Evolutionary conservation across 2,797 vertebrate genomes (phyloP).

Genomic region (Epinephelus malabaricus): DNA sequence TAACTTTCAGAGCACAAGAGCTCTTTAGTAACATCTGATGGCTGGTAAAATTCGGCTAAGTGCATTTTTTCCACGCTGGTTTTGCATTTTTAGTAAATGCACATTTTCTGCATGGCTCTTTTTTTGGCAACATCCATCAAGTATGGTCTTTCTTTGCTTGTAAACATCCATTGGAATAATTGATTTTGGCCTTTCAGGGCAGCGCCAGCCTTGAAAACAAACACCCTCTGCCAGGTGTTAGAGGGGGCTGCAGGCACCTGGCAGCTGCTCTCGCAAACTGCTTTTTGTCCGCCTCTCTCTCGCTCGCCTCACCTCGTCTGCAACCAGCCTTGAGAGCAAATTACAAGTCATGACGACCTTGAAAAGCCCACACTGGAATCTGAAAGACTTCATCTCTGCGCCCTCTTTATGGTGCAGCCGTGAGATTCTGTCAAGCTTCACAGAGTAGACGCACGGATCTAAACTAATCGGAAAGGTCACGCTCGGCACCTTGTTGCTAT

Average conservation of each 20-base stretch:
- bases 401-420: background rate
- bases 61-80: too few species aligned
- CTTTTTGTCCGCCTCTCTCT: slow-evolving; percentile 47
- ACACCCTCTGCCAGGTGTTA: slow-evolving; percentile 50
- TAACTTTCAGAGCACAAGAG: too few species aligned
- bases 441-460: background rate
- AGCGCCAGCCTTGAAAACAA: slow-evolving; percentile 55
- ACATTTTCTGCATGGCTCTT: background rate
- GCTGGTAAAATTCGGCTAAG: too few species aligned
- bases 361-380: slow-evolving; percentile 21
- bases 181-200: slow-evolving; percentile 45
- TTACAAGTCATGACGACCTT: slow-evolving; percentile 40
- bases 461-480: slow-evolving; percentile 27
- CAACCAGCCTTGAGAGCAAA: slow-evolving; percentile 39
- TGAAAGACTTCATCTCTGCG: slow-evolving; percentile 20
- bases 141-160: background rate
- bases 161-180: slow-evolving; percentile 38
- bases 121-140: slow-evolving; percentile 1
- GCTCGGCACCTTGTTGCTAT: slow-evolving; percentile 10
- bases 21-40: too few species aligned
- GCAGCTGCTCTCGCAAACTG: slow-evolving; percentile 45
- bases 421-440: slow-evolving; percentile 14
- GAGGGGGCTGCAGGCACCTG: slow-evolving; percentile 31
- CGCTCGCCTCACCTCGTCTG: slow-evolving; percentile 30
- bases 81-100: background rate